Conservation (phyloP, 2,113 vertebrate genomes). For the Oreotrochilus melanogaster region DNA sequence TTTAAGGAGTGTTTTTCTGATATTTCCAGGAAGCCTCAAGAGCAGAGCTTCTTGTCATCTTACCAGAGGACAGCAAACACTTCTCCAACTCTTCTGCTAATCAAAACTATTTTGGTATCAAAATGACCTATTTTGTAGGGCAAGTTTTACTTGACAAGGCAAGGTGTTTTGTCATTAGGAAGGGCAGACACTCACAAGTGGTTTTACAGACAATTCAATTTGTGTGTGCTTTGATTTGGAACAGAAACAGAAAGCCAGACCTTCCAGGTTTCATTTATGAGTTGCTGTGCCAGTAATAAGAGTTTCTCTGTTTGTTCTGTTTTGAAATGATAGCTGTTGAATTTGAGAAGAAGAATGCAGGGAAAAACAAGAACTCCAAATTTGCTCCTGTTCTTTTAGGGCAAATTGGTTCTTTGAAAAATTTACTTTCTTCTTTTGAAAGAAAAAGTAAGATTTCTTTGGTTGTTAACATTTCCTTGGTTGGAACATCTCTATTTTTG, state of each 20-base stretch:
- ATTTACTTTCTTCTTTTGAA: not conserved
- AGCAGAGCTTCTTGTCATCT: not conserved
- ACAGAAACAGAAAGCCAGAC: not conserved
- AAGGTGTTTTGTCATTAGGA: constrained; percentile 11
- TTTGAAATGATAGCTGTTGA: not conserved
- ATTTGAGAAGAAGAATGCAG: not conserved
- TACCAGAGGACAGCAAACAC: not conserved
- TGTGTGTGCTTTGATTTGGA: constrained; percentile 11
- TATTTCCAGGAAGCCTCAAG: not conserved
- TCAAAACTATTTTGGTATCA: constrained; percentile 17
- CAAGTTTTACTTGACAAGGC: not conserved
- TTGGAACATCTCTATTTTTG: not conserved
- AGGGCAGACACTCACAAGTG: not conserved
- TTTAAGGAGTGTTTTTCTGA: not conserved
- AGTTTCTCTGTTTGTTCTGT: not conserved
- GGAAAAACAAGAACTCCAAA: not conserved
- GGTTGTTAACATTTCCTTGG: not conserved
- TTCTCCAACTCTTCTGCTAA: not conserved
- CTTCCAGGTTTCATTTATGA: constrained; percentile 16
- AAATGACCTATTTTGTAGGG: not conserved
- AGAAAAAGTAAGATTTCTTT: not conserved
- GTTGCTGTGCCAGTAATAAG: not conserved
- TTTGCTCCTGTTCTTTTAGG: not conserved
- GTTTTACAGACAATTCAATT: not conserved
- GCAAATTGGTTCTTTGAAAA: not conserved